phyloP scores from a whole-genome alignment of 2,797 vertebrate species.

The Amblyopsis hoosieri region DNA sequence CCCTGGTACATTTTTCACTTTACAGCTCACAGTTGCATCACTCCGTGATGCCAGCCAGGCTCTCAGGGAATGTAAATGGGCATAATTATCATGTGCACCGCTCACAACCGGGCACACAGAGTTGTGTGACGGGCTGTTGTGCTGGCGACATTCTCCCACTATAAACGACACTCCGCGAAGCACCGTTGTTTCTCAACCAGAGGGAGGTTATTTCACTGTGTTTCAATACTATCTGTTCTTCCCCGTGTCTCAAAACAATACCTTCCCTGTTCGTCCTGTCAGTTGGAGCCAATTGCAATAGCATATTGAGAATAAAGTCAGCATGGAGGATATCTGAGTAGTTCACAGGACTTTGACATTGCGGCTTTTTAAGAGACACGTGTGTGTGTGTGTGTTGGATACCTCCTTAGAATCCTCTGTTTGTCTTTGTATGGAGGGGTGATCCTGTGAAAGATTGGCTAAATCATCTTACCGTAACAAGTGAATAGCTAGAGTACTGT shows the following conservation, averaged over 20 bases:
- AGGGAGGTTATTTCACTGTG: slow-evolving; percentile 36
- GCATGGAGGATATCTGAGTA: slow-evolving; percentile 19
- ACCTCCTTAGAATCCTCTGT: slow-evolving; percentile 19
- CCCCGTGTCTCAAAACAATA: slow-evolving; percentile 33
- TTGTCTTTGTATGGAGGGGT: not conserved
- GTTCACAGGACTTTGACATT: slow-evolving; percentile 23
- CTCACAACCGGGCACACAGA: slow-evolving; percentile 41
- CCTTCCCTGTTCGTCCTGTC: slow-evolving; percentile 40
- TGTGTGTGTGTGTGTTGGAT: slow-evolving; percentile 19
- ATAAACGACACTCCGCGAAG: slow-evolving; percentile 46
- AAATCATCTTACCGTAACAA: not conserved
- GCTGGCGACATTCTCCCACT: slow-evolving; percentile 41
- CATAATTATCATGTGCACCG: slow-evolving; percentile 31
- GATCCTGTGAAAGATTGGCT: slow-evolving; percentile 11
- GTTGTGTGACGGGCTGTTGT: slow-evolving; percentile 53
- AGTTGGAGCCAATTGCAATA: slow-evolving; percentile 29
- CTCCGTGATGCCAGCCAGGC: slow-evolving; percentile 18
- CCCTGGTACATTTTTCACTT: not conserved
- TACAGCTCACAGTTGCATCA: slow-evolving; percentile 8
- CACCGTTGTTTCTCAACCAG: slow-evolving; percentile 30
- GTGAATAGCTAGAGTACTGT: slow-evolving; percentile 1
- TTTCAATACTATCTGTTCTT: slow-evolving; percentile 43
- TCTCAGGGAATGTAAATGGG: slow-evolving; percentile 24
- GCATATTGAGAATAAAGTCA: slow-evolving; percentile 8
- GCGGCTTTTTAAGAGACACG: not conserved